phyloP scores from a whole-genome alignment of 1,140 invertebrate genomes.

The Drosophila burlai region DNA sequence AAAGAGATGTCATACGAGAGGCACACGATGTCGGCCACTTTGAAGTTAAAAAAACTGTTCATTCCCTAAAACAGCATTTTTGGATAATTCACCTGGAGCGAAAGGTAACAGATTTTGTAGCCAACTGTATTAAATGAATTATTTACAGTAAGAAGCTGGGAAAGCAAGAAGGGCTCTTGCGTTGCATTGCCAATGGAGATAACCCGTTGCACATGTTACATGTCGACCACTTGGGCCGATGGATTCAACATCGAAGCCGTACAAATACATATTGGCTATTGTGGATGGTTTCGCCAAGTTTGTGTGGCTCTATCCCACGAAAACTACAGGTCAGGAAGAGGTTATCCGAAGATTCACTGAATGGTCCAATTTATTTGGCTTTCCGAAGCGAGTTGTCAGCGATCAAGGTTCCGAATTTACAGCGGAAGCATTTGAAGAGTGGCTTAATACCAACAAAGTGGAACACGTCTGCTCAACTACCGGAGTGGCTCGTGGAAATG shows the following conservation, averaged over 20 bases:
- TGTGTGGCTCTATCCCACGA: too few species aligned
- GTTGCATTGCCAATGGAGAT: too few species aligned
- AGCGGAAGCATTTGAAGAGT: background rate
- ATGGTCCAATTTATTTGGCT: slow-evolving; percentile 1
- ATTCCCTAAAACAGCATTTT: background rate
- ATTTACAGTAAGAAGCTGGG: background rate
- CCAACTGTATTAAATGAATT: background rate
- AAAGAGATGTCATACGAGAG: too few species aligned
- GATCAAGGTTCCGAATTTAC: background rate
- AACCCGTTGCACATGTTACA: too few species aligned
- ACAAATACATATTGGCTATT: too few species aligned
- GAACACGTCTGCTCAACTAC: background rate
- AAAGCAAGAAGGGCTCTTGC: too few species aligned
- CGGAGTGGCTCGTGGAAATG: background rate
- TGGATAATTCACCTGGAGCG: background rate
- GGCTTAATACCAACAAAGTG: background rate
- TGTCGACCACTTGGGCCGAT: too few species aligned
- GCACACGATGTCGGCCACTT: too few species aligned
- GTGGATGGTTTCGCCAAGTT: too few species aligned
- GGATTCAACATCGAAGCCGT: too few species aligned
- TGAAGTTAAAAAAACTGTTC: background rate
- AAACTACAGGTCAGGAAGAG: too few species aligned
- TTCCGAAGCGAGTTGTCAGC: background rate
- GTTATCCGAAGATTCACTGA: background rate
- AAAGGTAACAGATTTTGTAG: background rate